Conservation (phyloP, 2,888 invertebrate genomes). For the Drosophila fungiperda region DNA sequence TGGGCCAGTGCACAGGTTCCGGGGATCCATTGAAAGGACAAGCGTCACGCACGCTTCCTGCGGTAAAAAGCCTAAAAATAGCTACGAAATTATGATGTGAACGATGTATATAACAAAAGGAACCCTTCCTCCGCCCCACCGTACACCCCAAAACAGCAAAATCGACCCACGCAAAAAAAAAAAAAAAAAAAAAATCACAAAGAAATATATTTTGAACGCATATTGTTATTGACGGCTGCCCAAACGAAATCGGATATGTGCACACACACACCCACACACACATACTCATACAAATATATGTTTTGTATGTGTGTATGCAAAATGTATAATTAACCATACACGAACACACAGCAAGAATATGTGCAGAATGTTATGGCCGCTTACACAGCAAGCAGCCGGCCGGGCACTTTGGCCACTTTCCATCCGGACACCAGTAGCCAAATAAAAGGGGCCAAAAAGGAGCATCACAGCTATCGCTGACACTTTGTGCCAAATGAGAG, state of each 20-base stretch:
- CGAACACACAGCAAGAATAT: slow-evolving; percentile 42
- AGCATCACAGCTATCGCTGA: slow-evolving; percentile 12
- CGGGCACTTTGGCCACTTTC: slow-evolving; percentile 55
- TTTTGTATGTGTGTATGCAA: slow-evolving; percentile 44
- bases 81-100: slow-evolving; percentile 65
- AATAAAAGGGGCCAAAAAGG: slow-evolving; percentile 14
- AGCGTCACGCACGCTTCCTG: slow-evolving; percentile 64
- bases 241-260: slow-evolving; percentile 71
- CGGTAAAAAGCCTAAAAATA: slow-evolving; percentile 67
- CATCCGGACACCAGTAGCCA: slow-evolving; percentile 32
- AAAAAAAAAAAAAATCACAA: slow-evolving; percentile 10
- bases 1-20: slow-evolving; percentile 33
- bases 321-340: slow-evolving; percentile 78
- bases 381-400: slow-evolving; percentile 63
- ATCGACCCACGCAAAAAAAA: background rate
- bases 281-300: slow-evolving; percentile 15
- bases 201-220: slow-evolving; percentile 56
- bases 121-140: background rate
- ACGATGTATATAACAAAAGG: slow-evolving; percentile 56
- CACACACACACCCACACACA: slow-evolving; percentile 37
- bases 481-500: background rate
- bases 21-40: slow-evolving; percentile 40
- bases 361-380: slow-evolving; percentile 73
- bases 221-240: slow-evolving; percentile 73
- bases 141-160: background rate